These are phyloP conservation scores for Spialia ferax DNA, from an alignment of 2,888 invertebrate genomes.

Conservation along the genomic window DNA sequence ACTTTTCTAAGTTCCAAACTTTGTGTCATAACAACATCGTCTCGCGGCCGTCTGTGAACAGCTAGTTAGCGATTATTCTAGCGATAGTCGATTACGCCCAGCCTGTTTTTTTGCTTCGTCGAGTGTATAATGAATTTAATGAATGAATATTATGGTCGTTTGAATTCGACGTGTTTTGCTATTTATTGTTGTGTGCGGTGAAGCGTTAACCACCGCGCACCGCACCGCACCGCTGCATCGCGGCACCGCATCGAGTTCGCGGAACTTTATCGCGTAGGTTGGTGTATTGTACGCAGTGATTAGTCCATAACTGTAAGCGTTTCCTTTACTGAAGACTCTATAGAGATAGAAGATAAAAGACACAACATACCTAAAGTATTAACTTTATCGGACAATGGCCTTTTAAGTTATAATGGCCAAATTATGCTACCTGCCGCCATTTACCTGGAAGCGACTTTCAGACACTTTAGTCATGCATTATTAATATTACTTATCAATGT, in stretches of 20 bases:
- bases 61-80: constrained; percentile 32
- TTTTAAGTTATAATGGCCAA: constrained; percentile 3
- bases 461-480: not conserved
- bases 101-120: constrained; percentile 15
- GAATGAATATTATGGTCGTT: constrained; percentile 34
- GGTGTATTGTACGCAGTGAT: constrained; percentile 25
- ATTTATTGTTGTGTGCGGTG: constrained; percentile 42
- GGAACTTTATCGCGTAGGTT: constrained; percentile 31
- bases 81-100: constrained; percentile 37
- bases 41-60: constrained; percentile 57
- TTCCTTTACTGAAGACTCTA: constrained; percentile 4
- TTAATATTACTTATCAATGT: not conserved
- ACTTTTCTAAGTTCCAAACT: constrained; percentile 67
- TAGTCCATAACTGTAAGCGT: constrained; percentile 32
- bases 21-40: constrained; percentile 62
- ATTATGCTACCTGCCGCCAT: constrained; percentile 15
- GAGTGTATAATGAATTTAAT: constrained; percentile 42
- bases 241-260: constrained; percentile 29
- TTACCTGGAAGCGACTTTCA: not conserved
- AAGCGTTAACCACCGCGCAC: constrained; percentile 30
- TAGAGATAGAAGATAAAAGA: constrained; percentile 13
- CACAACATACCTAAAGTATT: constrained; percentile 19
- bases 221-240: not conserved
- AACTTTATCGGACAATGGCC: constrained; percentile 28
- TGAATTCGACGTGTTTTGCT: constrained; percentile 37